Base-by-base conservation (phyloP, 2,797 vertebrate species). In the Etheostoma nigrum region DNA sequence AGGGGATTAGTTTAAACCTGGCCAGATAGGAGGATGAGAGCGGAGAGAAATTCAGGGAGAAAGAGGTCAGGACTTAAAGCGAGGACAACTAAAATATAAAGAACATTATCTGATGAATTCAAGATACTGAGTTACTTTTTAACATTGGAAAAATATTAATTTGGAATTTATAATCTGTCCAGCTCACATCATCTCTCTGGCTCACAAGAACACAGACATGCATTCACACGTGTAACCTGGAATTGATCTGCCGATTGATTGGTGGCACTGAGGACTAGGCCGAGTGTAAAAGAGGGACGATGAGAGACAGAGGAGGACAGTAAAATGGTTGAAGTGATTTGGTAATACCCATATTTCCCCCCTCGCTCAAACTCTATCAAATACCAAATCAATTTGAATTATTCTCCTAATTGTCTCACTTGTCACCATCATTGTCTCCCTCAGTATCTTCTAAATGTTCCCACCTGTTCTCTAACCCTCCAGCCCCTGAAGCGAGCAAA, bases 1-100 rank as follows among this genome's bases (percentile, higher is more conserved):
- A 9, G 19, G 83, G 83, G 82, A 87, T 86, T 86, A 76, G 65
- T 75, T 76, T 40, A 25, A 73, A 78, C 73, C 67, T 73, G 65
- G 71, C 52, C 72, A 67, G 64, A 74, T 45, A 52, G 40, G 44
- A 85, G 74, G 67, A 81, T 63, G 77, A 74, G 69, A 61, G 64
- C 14, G 12, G 55, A 70, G 54, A 67, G 33, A 40, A 40, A 44
- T 30, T 78, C 21, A 54, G n/a, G 60, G 67, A 67, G 76, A 78
- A 69, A n/a, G 49, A 74, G 75, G 73, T 71, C 77, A 80, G 52
- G 78, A 77, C 63, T 67, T 45, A 25, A 8, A 55, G 21, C 51
- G 25, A 40, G n/a, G 14, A 68, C 9, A 53, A 48, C 11, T 48
- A 44, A 51, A 42, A 55, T 10, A 47, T 2, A 12, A 12, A 55